Evolutionary conservation across 2,888 invertebrate species (phyloP).

Genomic region (Microchrysa polita): DNA sequence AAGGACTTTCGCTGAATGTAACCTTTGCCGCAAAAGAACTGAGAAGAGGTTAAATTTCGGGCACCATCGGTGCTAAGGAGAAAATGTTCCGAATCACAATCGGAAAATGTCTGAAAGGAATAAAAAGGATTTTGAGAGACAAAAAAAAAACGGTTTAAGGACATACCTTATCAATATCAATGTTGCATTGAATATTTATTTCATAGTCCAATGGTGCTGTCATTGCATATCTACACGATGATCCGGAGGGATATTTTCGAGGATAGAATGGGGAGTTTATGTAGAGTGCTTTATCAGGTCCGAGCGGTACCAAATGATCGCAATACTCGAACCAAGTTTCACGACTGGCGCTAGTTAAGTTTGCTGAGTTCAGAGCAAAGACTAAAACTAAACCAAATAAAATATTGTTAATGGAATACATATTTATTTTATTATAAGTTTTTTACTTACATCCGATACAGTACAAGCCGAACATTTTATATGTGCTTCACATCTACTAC

Average conservation of each 20-base stretch:
- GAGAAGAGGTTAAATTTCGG: constrained; percentile 54
- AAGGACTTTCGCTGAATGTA: constrained; percentile 53
- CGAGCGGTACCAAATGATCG: constrained; percentile 47
- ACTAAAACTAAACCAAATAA: background rate
- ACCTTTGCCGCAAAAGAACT: constrained; percentile 59
- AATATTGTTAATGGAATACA: background rate
- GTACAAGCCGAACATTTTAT: constrained; percentile 6
- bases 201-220: constrained; percentile 57
- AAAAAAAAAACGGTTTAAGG: no score
- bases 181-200: constrained; percentile 55
- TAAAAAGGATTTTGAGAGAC: no score
- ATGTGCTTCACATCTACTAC: constrained; percentile 10
- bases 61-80: constrained; percentile 60
- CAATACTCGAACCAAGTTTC: constrained; percentile 24
- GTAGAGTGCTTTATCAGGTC: constrained; percentile 51
- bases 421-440: background rate
- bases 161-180: constrained; percentile 56
- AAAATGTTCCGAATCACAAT: constrained; percentile 59
- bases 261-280: constrained; percentile 59
- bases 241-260: constrained; percentile 55
- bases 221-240: constrained; percentile 61
- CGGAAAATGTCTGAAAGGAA: background rate
- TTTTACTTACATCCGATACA: constrained; percentile 5
- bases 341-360: background rate
- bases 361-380: background rate